Conservation (phyloP, 2,113 vertebrate genomes). For the Thomomys bottae region DNA sequence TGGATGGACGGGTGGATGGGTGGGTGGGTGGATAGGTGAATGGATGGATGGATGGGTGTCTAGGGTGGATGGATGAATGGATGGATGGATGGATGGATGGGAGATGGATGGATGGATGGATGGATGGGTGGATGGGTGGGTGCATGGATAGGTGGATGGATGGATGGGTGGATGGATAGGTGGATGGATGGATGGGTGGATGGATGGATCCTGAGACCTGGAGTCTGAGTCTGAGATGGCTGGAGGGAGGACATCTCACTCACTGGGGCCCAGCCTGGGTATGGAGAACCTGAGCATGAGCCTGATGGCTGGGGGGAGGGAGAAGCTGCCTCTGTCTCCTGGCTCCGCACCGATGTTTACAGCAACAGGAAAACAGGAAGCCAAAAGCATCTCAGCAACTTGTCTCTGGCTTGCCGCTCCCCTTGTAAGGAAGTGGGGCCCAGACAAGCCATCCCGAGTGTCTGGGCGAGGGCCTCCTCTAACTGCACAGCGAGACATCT, state of each 20-base stretch:
- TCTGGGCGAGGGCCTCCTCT: neutral
- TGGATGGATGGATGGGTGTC: neutral
- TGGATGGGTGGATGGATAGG: no score
- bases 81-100: neutral
- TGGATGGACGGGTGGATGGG: neutral
- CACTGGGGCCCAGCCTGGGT: no score
- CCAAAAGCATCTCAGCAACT: neutral
- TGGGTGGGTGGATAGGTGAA: neutral
- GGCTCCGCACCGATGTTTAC: no score
- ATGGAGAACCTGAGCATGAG: no score
- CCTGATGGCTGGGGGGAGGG: no score
- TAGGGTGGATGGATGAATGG: neutral
- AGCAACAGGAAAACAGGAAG: neutral
- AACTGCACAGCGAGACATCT: no score
- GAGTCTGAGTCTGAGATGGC: no score
- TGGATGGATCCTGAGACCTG: no score
- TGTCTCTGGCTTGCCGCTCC: neutral
- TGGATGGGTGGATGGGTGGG: neutral
- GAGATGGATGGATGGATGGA: no score
- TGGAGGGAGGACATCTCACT: no score
- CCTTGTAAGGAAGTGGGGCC: neutral
- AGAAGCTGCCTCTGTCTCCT: no score
- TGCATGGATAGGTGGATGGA: neutral
- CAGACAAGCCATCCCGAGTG: neutral
- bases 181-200: no score